Evolutionary conservation across 2,888 invertebrate genomes (phyloP).

Genomic region (Calliphora vomitoria): DNA sequence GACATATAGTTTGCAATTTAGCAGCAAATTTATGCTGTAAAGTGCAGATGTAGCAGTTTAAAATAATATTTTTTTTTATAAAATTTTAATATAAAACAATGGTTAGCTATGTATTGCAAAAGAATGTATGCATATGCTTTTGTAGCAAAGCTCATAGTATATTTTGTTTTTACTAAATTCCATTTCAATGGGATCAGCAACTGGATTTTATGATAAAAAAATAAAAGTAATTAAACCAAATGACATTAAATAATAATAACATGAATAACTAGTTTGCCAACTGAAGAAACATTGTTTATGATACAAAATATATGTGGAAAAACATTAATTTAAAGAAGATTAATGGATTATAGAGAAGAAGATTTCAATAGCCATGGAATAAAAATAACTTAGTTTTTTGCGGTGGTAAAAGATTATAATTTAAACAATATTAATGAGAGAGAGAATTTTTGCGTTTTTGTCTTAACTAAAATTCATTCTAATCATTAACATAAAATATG

Average conservation of each 20-base stretch:
- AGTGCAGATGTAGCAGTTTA: not conserved
- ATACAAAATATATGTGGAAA: constrained; percentile 4
- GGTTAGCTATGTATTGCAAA: not conserved
- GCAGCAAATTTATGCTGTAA: no score
- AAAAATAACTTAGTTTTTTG: no score
- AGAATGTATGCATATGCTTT: not conserved
- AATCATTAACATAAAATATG: no score
- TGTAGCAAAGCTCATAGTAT: not conserved
- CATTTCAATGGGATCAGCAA: not conserved
- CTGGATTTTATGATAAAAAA: not conserved
- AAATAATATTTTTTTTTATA: not conserved
- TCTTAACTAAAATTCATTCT: no score
- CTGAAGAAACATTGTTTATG: not conserved
- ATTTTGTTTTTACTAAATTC: not conserved
- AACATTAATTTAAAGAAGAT: constrained; percentile 32
- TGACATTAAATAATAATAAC: constrained; percentile 26
- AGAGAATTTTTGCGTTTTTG: no score
- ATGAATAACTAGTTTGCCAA: not conserved
- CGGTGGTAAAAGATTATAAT: no score
- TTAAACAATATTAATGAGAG: no score
- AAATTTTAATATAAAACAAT: no score
- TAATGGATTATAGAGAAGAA: constrained; percentile 5
- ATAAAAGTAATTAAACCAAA: constrained; percentile 15
- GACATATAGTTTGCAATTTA: no score
- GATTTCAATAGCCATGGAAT: not conserved